Base-by-base conservation (phyloP, 1,140 invertebrate species). In the Bombus vancouverensis region DNA sequence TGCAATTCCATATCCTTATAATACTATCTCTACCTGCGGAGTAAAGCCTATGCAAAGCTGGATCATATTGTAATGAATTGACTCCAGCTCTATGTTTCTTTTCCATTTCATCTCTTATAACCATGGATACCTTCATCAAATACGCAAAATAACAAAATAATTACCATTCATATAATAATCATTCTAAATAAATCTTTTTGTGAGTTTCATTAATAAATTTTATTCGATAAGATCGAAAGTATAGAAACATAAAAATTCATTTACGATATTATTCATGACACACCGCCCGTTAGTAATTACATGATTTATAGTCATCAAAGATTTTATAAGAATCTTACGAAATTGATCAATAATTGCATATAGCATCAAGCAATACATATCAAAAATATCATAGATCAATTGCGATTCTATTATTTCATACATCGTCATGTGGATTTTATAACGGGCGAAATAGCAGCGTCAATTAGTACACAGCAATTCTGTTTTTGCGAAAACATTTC, bases 11-110 rank as follows among this genome's bases (percentile, higher is more conserved):
- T 93, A 99, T 99, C 80, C 99, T 96, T 92, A 99, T 99, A 88
- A 99, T 99, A 70, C 98, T 98, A 96, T 99, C 99, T 87, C 99
- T 96, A n/a, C 99, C 99, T 84, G 99, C 99, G 1, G 99, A 99
- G 95, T 99, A 99, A 34, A 99, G 96, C 92, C 98, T 96, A 82
- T 98, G 97, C 85, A 98, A 96, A 81, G 96, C 95, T 18, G 98
- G 96, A 95, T 99, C 99, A 95, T 98, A 97, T 95, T 99, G 99
- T 37, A 99, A 95, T 5, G 98, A 98, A 95, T 99, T 99, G 32
- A 99, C 97, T 81, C 99, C 99, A 92, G 99, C 98, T 94, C 99
- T 96, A 95, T 99, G 99, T 92, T 97, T 97, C 90, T 97, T 96
- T 95, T 99, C 99, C 89, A 98, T 97, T 94, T 99, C 98, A 96